A percentile compares a stretch with the other conserved stretches of the same genome.
phyloP scores from a whole-genome alignment of 2,113 vertebrate species.

The Odontophorus gujanensis region DNA sequence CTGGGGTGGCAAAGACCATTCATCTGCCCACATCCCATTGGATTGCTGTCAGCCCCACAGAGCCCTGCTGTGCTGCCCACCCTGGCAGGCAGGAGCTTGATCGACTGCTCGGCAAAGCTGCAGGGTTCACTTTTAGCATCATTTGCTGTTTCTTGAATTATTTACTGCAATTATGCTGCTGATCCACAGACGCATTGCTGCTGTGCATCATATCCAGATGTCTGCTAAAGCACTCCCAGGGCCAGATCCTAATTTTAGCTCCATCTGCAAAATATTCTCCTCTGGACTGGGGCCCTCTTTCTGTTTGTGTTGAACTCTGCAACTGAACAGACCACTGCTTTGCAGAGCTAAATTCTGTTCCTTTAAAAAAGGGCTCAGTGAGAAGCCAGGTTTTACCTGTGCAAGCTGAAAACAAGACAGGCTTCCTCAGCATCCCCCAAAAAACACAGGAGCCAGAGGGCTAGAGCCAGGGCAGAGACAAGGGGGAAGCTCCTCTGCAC shows the following conservation, averaged over 20 bases:
- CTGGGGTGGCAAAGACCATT: not conserved
- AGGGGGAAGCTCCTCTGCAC: not conserved
- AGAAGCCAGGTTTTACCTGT: not conserved
- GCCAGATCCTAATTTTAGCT: conserved; percentile 38
- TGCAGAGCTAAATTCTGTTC: not conserved
- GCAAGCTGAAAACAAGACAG: not conserved
- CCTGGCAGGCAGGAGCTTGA: not conserved
- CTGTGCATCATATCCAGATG: conserved; percentile 25
- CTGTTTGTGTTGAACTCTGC: not conserved
- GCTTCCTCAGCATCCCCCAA: not conserved
- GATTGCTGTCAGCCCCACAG: fast-evolving
- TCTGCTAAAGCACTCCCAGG: not conserved
- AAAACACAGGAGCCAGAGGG: not conserved
- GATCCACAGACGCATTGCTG: conserved; percentile 20
- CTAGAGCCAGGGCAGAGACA: not conserved
- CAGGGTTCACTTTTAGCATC: conserved; percentile 2
- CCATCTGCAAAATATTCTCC: not conserved
- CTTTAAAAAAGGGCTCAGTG: not conserved
- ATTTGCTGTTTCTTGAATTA: conserved; percentile 37
- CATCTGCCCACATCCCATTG: not conserved
- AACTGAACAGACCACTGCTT: not conserved
- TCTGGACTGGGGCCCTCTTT: not conserved
- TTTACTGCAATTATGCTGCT: conserved; percentile 31
- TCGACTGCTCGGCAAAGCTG: not conserved
- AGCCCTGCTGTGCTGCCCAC: not conserved